Percentiles rank a stretch among this genome's conserved stretches.
phyloP scores from a whole-genome alignment of 2,797 vertebrate genomes.

The Dicrostonyx torquatus region DNA sequence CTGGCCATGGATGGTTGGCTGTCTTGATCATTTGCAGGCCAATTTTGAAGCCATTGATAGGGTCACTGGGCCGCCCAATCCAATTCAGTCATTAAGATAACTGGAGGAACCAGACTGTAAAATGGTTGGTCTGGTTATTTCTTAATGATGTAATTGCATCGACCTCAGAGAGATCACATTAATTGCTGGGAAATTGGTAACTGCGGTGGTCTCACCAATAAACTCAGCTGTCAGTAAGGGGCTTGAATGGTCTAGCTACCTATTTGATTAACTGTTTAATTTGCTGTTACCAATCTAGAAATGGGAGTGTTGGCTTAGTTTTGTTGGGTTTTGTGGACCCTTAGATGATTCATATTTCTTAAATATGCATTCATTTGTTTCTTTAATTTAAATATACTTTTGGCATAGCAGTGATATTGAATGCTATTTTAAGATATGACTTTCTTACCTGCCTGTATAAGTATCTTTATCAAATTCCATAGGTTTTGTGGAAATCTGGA shows the following conservation, averaged over 20 bases:
- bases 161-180: constrained; percentile 70
- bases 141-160: constrained; percentile 71
- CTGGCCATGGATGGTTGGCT: constrained; percentile 66
- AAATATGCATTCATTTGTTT: not conserved
- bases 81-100: constrained; percentile 70
- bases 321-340: constrained; percentile 13
- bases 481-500: not conserved
- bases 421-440: constrained; percentile 40
- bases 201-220: constrained; percentile 58
- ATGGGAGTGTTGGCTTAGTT: constrained; percentile 22
- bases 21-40: constrained; percentile 68
- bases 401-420: not conserved
- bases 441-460: not conserved
- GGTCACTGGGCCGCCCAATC: constrained; percentile 70
- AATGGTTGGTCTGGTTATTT: constrained; percentile 74
- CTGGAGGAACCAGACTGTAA: constrained; percentile 71
- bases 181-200: constrained; percentile 62
- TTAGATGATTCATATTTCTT: not conserved
- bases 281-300: not conserved
- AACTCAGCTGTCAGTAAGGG: not conserved
- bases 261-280: constrained; percentile 13
- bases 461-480: constrained; percentile 16
- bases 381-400: not conserved
- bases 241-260: constrained; percentile 26
- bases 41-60: constrained; percentile 61